phyloP scores from a whole-genome alignment of 2,888 invertebrate genomes.

The Xylocampa areola region DNA sequence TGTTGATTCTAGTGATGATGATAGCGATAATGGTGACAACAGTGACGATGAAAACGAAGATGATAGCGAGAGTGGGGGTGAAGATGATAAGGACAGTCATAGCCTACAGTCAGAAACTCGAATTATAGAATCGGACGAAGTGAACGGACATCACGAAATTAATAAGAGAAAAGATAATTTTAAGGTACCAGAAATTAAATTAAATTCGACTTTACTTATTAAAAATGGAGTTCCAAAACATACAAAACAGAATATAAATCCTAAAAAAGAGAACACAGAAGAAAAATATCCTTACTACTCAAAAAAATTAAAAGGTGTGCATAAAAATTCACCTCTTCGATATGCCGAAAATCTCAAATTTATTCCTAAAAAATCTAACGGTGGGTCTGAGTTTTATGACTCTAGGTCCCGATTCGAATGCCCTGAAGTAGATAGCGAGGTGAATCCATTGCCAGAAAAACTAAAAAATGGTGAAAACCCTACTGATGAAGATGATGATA shows the following conservation, averaged over 20 bases:
- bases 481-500: constrained; percentile 73
- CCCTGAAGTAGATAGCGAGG: constrained; percentile 87
- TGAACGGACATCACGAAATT: constrained; percentile 63
- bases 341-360: constrained; percentile 91
- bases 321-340: constrained; percentile 90
- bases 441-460: constrained; percentile 89
- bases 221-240: constrained; percentile 68
- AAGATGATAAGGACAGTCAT: not conserved
- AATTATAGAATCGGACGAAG: constrained; percentile 17
- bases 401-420: constrained; percentile 88
- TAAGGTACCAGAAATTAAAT: constrained; percentile 74
- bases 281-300: constrained; percentile 92
- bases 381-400: constrained; percentile 93
- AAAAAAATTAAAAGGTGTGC: constrained; percentile 73
- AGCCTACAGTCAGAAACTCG: constrained; percentile 1
- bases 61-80: not conserved
- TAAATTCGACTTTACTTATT: constrained; percentile 73
- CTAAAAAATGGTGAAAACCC: constrained; percentile 76
- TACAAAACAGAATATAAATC: constrained; percentile 61
- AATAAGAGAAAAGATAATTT: constrained; percentile 73
- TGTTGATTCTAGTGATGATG: too few relatives aligned
- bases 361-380: constrained; percentile 91
- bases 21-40: not conserved
- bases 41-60: not conserved
- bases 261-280: constrained; percentile 57